Percentiles rank a stretch among this genome's conserved stretches.
Conservation (phyloP, 2,113 vertebrate genomes). For the Aramus guarauna region DNA sequence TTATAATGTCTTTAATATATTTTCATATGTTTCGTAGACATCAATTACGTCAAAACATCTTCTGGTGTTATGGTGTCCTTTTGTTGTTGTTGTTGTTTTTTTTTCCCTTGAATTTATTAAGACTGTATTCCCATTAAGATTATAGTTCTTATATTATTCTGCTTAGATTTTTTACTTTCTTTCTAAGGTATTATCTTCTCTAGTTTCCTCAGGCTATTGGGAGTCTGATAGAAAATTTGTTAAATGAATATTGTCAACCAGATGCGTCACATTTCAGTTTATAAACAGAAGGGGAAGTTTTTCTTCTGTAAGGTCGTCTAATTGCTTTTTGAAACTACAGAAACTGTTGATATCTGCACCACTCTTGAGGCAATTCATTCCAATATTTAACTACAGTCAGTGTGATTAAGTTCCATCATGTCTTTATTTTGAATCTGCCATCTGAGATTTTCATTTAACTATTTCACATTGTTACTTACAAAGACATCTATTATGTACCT, state of each 20-base stretch:
- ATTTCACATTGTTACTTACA: neutral
- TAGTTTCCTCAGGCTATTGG: neutral
- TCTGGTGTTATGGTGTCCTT: neutral
- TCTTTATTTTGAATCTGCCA: neutral
- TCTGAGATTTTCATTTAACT: neutral
- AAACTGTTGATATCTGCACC: neutral
- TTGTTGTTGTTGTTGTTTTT: too few relatives aligned
- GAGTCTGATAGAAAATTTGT: neutral
- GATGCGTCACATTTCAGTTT: neutral
- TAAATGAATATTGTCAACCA: neutral
- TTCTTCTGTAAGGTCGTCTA: neutral
- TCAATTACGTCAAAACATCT: fast-evolving
- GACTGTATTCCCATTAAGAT: neutral
- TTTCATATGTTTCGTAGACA: neutral
- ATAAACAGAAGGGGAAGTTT: neutral
- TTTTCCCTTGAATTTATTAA: neutral
- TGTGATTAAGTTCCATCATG: neutral
- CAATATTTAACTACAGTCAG: neutral
- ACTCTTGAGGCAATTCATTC: neutral
- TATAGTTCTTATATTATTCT: neutral
- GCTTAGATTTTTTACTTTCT: neutral
- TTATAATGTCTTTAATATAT: neutral
- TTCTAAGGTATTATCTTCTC: neutral
- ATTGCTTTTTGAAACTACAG: neutral
- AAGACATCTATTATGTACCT: neutral